Conservation (phyloP, 1,140 invertebrate species). For the Andrena cerasifolii region DNA sequence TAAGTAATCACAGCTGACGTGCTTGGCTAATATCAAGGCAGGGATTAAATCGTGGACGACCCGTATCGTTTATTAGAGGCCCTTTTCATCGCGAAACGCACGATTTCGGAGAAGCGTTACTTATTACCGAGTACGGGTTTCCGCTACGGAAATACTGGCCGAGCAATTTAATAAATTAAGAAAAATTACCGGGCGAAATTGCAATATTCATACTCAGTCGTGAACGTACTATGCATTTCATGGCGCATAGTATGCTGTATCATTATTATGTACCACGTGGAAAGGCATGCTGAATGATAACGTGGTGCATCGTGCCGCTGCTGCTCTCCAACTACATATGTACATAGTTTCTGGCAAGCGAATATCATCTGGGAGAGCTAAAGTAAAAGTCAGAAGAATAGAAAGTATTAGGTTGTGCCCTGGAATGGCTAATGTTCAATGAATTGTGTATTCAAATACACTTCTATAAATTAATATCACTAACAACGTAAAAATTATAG, state of each 20-base stretch:
- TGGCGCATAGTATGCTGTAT: background rate
- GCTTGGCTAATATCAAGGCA: background rate
- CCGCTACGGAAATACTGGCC: background rate
- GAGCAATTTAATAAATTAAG: constrained; percentile 37
- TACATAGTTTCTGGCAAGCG: background rate
- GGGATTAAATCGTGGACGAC: constrained; percentile 15
- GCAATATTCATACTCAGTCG: background rate
- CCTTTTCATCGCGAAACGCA: constrained; percentile 2
- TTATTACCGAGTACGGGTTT: constrained; percentile 1
- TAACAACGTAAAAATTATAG: no score
- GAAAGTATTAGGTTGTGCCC: no score
- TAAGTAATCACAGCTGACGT: constrained; percentile 3
- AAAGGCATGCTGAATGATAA: constrained; percentile 18
- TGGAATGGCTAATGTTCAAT: no score
- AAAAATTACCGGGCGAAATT: constrained; percentile 28
- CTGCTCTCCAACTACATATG: background rate
- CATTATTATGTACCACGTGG: constrained; percentile 25
- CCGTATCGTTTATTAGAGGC: constrained; percentile 27
- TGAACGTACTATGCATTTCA: constrained; percentile 11
- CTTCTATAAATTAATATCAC: no score
- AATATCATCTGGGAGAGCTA: background rate
- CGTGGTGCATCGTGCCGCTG: background rate
- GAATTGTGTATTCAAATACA: no score
- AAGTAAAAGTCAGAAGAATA: background rate
- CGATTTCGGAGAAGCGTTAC: constrained; percentile 3